These are phyloP conservation scores for Thunnus maccoyii DNA, from an alignment of 2,113 vertebrate genomes.

Conservation along the genomic window DNA sequence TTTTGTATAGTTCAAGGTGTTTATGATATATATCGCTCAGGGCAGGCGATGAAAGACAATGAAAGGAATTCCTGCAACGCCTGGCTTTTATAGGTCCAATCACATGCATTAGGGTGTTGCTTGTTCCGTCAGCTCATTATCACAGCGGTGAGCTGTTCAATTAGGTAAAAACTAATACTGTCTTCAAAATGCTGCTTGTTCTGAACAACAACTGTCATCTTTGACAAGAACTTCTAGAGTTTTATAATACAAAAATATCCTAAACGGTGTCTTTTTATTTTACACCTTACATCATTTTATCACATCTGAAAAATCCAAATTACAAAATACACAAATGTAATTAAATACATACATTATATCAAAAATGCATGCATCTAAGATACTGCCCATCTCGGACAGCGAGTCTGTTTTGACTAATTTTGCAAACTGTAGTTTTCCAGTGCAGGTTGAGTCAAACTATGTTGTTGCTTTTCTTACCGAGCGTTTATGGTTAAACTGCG, in stretches of 20 bases:
- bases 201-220: slow-evolving; percentile 20
- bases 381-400: slow-evolving; percentile 27
- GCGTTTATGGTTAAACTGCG: slow-evolving; percentile 60
- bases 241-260: slow-evolving; percentile 73
- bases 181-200: slow-evolving; percentile 40
- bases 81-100: slow-evolving; percentile 6
- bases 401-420: slow-evolving; percentile 61
- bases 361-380: slow-evolving; percentile 62
- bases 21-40: too few relatives aligned
- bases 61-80: neutral
- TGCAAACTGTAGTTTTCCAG: slow-evolving; percentile 67
- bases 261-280: slow-evolving; percentile 19
- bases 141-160: slow-evolving; percentile 7
- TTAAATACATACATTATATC: slow-evolving; percentile 70
- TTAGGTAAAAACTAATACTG: slow-evolving; percentile 34
- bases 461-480: slow-evolving; percentile 7
- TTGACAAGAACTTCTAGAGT: slow-evolving; percentile 27
- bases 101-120: slow-evolving; percentile 22
- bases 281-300: slow-evolving; percentile 47
- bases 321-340: slow-evolving; percentile 69
- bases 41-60: neutral
- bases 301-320: slow-evolving; percentile 71
- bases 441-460: slow-evolving; percentile 55
- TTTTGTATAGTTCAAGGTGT: neutral
- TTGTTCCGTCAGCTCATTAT: slow-evolving; percentile 34